Evolutionary conservation across 1,140 invertebrate species (phyloP).

Genomic region (Trichonephila clavata): DNA sequence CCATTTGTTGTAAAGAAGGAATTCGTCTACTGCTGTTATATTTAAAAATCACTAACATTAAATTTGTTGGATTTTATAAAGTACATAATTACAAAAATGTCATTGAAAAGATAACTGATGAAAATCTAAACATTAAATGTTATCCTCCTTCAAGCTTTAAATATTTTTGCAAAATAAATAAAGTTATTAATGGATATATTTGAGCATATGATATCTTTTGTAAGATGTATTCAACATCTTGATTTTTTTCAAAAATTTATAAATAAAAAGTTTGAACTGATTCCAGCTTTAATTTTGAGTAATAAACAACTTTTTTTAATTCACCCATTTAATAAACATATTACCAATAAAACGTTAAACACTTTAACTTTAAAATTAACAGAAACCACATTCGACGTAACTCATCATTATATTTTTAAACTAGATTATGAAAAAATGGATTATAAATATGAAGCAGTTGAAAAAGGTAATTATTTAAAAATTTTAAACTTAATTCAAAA

Average conservation of each 20-base stretch:
- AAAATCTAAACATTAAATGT: conserved; percentile 5
- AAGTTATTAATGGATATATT: conserved; percentile 39
- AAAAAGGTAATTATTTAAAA: too few relatives aligned
- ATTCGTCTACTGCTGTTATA: neutral
- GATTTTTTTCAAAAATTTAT: conserved; percentile 5
- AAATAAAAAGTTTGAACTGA: neutral
- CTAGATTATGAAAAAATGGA: too few relatives aligned
- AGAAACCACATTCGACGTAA: too few relatives aligned
- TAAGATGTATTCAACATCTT: neutral
- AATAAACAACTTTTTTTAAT: neutral
- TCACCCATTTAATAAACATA: too few relatives aligned
- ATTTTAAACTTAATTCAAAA: too few relatives aligned
- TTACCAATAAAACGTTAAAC: too few relatives aligned
- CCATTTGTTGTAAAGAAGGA: conserved; percentile 10
- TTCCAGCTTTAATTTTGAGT: neutral
- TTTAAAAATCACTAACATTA: conserved; percentile 14
- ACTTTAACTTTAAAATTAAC: too few relatives aligned
- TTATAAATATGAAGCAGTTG: too few relatives aligned
- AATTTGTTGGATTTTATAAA: conserved; percentile 38
- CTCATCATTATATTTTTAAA: too few relatives aligned
- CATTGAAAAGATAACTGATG: neutral
- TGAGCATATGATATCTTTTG: conserved; percentile 12
- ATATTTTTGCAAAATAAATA: conserved; percentile 37
- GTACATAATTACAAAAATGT: neutral
- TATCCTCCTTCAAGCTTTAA: neutral